Evolutionary conservation across 2,888 invertebrate genomes (phyloP).

Genomic region (Tetranychus truncatus): DNA sequence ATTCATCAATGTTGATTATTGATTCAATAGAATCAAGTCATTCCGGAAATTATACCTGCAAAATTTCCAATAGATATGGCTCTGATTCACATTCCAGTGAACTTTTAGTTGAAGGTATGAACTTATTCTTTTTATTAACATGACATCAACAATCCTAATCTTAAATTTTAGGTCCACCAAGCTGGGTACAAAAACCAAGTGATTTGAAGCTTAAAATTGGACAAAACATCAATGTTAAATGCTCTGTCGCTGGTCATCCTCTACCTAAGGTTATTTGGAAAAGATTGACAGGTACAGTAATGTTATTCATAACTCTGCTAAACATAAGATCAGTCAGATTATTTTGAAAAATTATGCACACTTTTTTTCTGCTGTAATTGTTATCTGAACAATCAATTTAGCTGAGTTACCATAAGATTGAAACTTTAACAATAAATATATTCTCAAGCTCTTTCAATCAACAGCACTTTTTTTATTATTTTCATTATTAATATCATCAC

Average conservation of each 20-base stretch:
- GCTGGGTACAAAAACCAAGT: background rate
- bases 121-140: background rate
- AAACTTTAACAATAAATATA: no score
- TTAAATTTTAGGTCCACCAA: background rate
- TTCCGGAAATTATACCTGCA: constrained; percentile 27
- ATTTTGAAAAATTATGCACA: no score
- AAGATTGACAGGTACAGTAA: background rate
- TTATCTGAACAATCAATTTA: no score
- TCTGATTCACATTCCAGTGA: background rate
- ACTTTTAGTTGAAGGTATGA: background rate
- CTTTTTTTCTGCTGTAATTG: no score
- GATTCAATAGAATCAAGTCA: constrained; percentile 23
- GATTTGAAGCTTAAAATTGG: background rate
- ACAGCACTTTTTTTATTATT: no score
- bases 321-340: no score
- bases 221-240: background rate
- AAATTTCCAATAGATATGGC: constrained; percentile 15
- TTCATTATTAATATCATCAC: background rate
- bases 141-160: background rate
- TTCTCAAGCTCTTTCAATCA: no score
- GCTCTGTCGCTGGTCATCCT: background rate
- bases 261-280: background rate
- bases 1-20: constrained; percentile 14
- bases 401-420: no score
- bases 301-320: no score